Base-by-base conservation (phyloP, 1,140 invertebrate genomes). In the Pantala flavescens region DNA sequence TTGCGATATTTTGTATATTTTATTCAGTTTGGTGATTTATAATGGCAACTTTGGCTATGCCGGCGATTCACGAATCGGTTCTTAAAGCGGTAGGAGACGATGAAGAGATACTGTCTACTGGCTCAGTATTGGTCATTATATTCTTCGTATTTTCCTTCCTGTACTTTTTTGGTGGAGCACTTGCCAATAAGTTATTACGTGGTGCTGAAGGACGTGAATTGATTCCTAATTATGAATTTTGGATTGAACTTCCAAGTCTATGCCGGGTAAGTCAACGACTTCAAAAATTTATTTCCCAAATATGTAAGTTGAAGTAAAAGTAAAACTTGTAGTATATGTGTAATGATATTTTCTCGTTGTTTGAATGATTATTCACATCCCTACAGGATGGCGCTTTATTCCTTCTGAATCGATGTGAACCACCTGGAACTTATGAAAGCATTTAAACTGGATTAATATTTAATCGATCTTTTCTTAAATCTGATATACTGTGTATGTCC, bases 191-290 rank as follows among this genome's bases (percentile, higher is more conserved):
- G 72, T 78, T 78, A 19, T 73, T 82, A 23, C 78, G 83, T 23
- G 84, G 84, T 23, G 83, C 83, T n/a, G 80, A 80, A 72, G 84
- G 84, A 16, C 77, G 76, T 77, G 84, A 85, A 77, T 80, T 84
- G 78, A 77, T 85, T 71, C 84, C 84, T 0, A 84, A 85, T 78
- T 81, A 83, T 49, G 79, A 79, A 7, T 84, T 85, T 73, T 84
- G 84, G 84, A 73, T 71, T 12, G 80, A 82, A 23, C 77, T 84
- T 73, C 82, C 82, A 9, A 76, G 74, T 42, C 76, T 83, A 12
- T 79, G 83, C 55, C 79, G 77, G 75, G 84, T 84, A 78, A 80
- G 78, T 80, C 23, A 43, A 71, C 73, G 49, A 43, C 21, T 72
- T 72, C 0, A 24, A 43, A 43, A 73, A 14, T 23, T 1, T 5